These are phyloP conservation scores for Limanda limanda DNA, from an alignment of 2,113 vertebrate species.

Conservation along the genomic window DNA sequence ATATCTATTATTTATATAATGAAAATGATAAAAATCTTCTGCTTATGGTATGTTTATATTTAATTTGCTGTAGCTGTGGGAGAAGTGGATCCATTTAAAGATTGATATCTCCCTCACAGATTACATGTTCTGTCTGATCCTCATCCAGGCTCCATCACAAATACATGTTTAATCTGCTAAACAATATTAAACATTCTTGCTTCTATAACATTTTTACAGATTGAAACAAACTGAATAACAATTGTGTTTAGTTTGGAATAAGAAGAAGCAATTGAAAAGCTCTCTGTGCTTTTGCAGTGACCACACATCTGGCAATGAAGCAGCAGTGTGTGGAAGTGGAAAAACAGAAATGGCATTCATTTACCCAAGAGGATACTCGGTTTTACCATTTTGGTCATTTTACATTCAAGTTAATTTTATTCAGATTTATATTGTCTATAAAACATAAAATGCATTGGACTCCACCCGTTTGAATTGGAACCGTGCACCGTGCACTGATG, in stretches of 20 bases:
- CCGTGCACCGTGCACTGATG: not conserved
- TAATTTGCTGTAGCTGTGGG: too few species aligned
- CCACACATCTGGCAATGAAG: not conserved
- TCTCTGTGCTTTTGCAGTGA: slow-evolving; percentile 6
- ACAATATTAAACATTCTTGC: not conserved
- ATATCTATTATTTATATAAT: too few species aligned
- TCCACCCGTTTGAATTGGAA: not conserved
- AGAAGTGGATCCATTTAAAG: too few species aligned
- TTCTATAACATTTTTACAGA: not conserved
- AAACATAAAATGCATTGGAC: not conserved
- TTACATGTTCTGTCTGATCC: too few species aligned
- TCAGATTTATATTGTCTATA: not conserved
- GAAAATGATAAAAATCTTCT: too few species aligned
- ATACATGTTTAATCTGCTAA: not conserved
- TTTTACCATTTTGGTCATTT: slow-evolving; percentile 10
- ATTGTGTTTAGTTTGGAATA: not conserved
- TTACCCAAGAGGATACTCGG: not conserved
- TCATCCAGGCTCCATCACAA: not conserved
- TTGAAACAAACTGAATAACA: not conserved
- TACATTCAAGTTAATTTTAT: not conserved
- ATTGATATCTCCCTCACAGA: too few species aligned
- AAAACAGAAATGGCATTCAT: slow-evolving; percentile 6
- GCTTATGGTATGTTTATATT: too few species aligned
- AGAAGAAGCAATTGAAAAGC: not conserved
- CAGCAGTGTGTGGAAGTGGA: not conserved